Conservation (phyloP, 2,797 vertebrate genomes). For the Coranthus polyacanthus region DNA sequence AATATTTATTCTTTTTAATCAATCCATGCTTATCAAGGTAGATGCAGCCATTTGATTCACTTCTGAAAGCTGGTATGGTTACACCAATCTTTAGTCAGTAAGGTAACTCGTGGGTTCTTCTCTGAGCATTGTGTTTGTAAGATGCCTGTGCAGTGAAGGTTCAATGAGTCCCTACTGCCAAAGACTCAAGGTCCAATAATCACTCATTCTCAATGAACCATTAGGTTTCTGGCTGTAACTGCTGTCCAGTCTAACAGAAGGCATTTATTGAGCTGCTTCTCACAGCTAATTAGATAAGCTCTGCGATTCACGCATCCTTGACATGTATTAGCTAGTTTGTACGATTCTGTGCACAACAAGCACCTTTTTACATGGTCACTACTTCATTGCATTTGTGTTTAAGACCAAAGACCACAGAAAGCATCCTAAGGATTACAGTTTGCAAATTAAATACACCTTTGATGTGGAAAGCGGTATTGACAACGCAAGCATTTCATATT, state of each 20-base stretch:
- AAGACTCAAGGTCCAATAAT: constrained; percentile 69
- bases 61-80: constrained; percentile 15
- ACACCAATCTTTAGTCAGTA: constrained; percentile 11
- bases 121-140: constrained; percentile 41
- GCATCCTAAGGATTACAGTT: constrained; percentile 16
- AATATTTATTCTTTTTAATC: constrained; percentile 7
- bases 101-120: constrained; percentile 21
- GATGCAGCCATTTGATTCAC: background rate
- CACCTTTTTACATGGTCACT: constrained; percentile 61
- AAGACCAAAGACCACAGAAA: constrained; percentile 20
- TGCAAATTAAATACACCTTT: background rate
- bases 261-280: constrained; percentile 79
- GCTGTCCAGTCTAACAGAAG: constrained; percentile 69
- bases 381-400: constrained; percentile 32
- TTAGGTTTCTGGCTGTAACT: constrained; percentile 75
- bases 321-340: constrained; percentile 75
- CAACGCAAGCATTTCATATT: background rate
- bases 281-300: constrained; percentile 78
- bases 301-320: constrained; percentile 70
- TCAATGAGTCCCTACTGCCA: constrained; percentile 68
- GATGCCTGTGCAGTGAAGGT: constrained; percentile 62
- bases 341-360: constrained; percentile 65
- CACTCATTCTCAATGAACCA: constrained; percentile 78
- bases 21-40: background rate
- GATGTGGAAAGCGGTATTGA: background rate